Conservation (phyloP, 23 tunicate genomes). For the Phallusia fumigata region DNA sequence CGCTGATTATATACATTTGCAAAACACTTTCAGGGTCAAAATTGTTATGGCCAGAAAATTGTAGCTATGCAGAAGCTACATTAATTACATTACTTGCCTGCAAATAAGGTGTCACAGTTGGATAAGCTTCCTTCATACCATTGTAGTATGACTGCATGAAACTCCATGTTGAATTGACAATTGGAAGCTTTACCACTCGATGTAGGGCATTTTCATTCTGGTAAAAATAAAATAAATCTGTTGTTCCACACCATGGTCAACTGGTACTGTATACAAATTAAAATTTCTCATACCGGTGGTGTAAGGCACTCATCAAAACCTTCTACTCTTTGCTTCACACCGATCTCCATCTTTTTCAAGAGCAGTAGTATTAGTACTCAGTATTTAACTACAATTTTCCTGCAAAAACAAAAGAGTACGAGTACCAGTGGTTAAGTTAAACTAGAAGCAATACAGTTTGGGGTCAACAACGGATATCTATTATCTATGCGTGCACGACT, state of each 20-base stretch:
- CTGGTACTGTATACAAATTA: background rate
- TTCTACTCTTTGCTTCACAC: background rate
- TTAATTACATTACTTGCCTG: constrained; percentile 33
- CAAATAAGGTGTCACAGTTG: constrained; percentile 68
- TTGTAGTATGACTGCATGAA: constrained; percentile 52
- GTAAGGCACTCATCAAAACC: background rate
- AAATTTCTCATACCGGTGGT: background rate
- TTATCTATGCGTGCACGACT: too few species aligned
- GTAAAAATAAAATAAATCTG: background rate
- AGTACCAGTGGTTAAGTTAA: too few species aligned
- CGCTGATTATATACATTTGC: too few species aligned
- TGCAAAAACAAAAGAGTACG: too few species aligned
- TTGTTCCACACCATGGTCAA: too few species aligned
- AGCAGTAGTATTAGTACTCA: too few species aligned
- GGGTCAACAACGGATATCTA: too few species aligned
- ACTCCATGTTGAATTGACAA: constrained; percentile 69
- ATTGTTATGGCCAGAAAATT: background rate
- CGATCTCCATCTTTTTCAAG: background rate
- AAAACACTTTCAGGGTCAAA: too few species aligned
- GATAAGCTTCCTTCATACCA: constrained; percentile 62
- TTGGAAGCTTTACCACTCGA: constrained; percentile 58
- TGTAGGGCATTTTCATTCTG: constrained; percentile 64
- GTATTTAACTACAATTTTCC: too few species aligned
- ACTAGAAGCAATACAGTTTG: too few species aligned
- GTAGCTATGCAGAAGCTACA: background rate